Percentiles rank a stretch among this genome's conserved stretches.
Conservation (phyloP, 2,888 invertebrate genomes). For the Eupithecia pulchellata region DNA sequence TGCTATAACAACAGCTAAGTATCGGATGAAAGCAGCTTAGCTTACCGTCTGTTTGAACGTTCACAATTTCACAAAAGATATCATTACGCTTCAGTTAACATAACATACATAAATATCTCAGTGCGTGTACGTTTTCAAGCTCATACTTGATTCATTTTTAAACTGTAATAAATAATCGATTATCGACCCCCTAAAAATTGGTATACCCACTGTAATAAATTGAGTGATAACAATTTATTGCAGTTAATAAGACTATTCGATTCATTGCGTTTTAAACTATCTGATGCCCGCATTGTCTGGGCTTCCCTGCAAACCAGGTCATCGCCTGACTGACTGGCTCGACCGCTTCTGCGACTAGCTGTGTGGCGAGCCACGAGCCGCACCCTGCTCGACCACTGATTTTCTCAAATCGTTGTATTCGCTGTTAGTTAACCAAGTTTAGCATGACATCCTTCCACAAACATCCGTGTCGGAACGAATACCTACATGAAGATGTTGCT, state of each 20-base stretch:
- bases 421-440: conserved; percentile 12
- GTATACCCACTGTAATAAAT: too few relatives aligned
- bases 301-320: conserved; percentile 81
- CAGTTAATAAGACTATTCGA: neutral
- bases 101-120: neutral
- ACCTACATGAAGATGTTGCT: neutral
- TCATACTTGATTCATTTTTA: neutral
- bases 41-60: neutral
- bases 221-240: too few relatives aligned
- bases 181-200: neutral
- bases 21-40: conserved; percentile 50
- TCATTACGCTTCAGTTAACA: neutral
- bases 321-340: conserved; percentile 70
- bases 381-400: conserved; percentile 58
- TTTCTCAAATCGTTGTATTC: conserved; percentile 35
- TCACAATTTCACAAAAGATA: neutral
- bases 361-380: conserved; percentile 55
- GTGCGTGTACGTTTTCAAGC: neutral
- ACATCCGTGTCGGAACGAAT: neutral
- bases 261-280: conserved; percentile 4
- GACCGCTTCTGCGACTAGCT: conserved; percentile 65
- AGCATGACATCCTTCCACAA: neutral
- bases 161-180: neutral
- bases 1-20: conserved; percentile 55
- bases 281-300: conserved; percentile 45